These are phyloP conservation scores for Drosophila malerkotliana DNA, from an alignment of 1,140 invertebrate genomes.

Conservation along the genomic window DNA sequence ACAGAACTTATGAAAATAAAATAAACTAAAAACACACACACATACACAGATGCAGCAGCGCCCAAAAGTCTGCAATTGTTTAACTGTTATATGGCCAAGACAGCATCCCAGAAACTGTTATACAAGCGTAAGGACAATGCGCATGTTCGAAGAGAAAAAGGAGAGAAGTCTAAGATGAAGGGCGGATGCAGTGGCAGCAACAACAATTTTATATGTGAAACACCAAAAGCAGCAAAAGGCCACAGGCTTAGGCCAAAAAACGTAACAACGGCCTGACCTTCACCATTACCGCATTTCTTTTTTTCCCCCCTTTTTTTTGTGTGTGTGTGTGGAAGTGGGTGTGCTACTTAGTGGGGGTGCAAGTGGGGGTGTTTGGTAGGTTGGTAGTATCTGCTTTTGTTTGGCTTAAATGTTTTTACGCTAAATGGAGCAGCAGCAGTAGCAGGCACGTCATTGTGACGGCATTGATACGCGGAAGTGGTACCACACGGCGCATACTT, in stretches of 20 bases:
- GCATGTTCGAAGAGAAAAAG: constrained; percentile 47
- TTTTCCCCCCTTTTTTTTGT: constrained; percentile 19
- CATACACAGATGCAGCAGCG: constrained; percentile 41
- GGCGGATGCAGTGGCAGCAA: constrained; percentile 60
- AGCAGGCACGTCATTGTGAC: constrained; percentile 50
- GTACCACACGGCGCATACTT: constrained; percentile 62
- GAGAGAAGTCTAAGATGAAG: constrained; percentile 21
- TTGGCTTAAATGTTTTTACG: constrained; percentile 72
- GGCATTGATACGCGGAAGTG: constrained; percentile 69
- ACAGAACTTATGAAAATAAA: constrained; percentile 59
- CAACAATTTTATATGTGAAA: constrained; percentile 19
- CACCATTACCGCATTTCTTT: constrained; percentile 67
- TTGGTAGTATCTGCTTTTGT: constrained; percentile 45
- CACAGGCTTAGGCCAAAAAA: constrained; percentile 66
- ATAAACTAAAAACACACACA: constrained; percentile 21
- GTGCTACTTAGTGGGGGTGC: constrained; percentile 22
- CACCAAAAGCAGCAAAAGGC: constrained; percentile 45
- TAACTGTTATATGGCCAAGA: constrained; percentile 66
- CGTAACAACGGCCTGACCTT: constrained; percentile 77
- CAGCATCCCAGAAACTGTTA: constrained; percentile 47
- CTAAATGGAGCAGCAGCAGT: constrained; percentile 62
- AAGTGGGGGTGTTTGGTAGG: constrained; percentile 21
- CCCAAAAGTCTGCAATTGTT: constrained; percentile 72
- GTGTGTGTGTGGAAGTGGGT: constrained; percentile 42
- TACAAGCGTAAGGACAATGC: constrained; percentile 29